phyloP scores from a whole-genome alignment of 2,797 vertebrate species.

The Arremon aurantiirostris region DNA sequence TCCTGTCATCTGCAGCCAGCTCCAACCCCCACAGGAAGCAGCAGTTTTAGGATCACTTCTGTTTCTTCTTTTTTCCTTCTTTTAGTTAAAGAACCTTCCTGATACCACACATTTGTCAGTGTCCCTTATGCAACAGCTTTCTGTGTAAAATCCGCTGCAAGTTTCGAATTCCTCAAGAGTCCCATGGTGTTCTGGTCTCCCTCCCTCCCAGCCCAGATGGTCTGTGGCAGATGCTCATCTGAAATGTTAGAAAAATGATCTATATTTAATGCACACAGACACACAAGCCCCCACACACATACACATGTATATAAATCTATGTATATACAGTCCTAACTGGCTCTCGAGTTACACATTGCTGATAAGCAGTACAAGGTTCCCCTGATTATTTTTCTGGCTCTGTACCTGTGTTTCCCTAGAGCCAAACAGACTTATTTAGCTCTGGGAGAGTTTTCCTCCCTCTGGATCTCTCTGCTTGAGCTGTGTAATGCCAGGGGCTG shows the following conservation, averaged over 20 bases:
- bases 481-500: rapidly evolving
- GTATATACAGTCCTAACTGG: neutral
- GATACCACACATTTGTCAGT: neutral
- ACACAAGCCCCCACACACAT: neutral
- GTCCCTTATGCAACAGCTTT: neutral
- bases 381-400: neutral
- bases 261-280: constrained; percentile 17
- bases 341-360: neutral
- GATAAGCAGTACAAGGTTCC: neutral
- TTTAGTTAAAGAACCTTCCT: neutral
- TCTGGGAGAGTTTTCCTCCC: rapidly evolving
- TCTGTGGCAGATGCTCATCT: constrained; percentile 38
- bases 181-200: neutral
- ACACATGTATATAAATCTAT: neutral
- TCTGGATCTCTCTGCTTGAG: neutral
- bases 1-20: neutral
- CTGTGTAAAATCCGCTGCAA: neutral
- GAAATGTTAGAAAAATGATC: neutral
- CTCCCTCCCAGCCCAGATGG: constrained; percentile 42
- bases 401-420: neutral
- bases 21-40: neutral
- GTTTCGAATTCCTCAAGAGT: constrained; percentile 38
- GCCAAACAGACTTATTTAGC: neutral
- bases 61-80: neutral
- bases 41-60: constrained; percentile 26